Evolutionary conservation across 2,113 vertebrate genomes (phyloP), one percentile per base, ranked within the genome.

Genomic region (Meleagris gallopavo): DNA sequence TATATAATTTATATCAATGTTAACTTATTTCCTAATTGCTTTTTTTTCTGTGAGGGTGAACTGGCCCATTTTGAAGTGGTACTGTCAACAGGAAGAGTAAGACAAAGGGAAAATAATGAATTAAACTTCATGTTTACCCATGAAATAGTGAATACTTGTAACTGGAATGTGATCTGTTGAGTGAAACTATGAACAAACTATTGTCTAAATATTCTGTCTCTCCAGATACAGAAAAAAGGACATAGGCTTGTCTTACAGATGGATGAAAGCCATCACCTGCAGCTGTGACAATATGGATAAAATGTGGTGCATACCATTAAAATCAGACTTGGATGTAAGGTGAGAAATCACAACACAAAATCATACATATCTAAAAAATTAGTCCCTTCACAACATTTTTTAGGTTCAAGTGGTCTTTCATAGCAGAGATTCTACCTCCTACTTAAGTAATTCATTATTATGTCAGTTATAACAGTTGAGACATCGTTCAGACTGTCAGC

Each of bases 141-240:
- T 19, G 7, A 3, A 61, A 60, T 58, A 32, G 30, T n/a, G 15
- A 75, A 72, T 67, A 73, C 17, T 94, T 71, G 25, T 76, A 74
- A 73, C 6, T 27, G 45, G 30, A 84, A 54, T 74, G 66, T 34
- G 21, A 73, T 91, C 24, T n/a, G 93, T 94, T 90, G n/a, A 86
- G 65, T 74, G 62, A 94, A 94, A 40, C 7, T 64, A 62, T 69
- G 34, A 89, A 70, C 4, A 34, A 92, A 92, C 75, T 82, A 81
- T 93, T 95, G 82, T 75, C 80, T 92, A 94, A 95, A 94, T 89
- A 69, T 41, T 64, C 58, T 67, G 34, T 94, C 93, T 91, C 60
- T 32, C 13, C 22, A 84, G 66, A 61, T 74, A 55, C 76, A n/a
- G 94, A 84, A 82, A 90, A 84, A 94, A 96, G 96, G 73, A 78